Percentiles rank a stretch among this genome's conserved stretches.
These are phyloP conservation scores for Pyrrhia umbra DNA, from an alignment of 2,888 invertebrate species.

Conservation along the genomic window DNA sequence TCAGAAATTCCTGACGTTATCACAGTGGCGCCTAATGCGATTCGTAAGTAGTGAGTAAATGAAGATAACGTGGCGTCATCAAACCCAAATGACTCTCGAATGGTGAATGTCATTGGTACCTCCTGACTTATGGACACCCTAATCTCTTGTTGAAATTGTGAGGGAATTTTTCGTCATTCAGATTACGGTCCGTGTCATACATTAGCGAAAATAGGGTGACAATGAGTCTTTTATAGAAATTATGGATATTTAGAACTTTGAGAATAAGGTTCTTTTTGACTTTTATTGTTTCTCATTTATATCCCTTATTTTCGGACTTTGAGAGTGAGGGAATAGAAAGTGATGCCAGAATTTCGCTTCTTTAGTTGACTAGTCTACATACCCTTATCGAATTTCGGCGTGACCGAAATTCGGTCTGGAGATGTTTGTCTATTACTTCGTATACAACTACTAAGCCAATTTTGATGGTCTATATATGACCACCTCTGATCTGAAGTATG, in stretches of 20 bases:
- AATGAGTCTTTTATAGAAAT: too few relatives aligned
- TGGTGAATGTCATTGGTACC: not conserved
- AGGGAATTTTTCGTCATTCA: not conserved
- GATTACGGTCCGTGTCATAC: not conserved
- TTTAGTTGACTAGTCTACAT: too few relatives aligned
- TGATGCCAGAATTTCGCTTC: too few relatives aligned
- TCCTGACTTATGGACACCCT: not conserved
- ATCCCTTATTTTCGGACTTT: too few relatives aligned
- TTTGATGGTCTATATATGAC: too few relatives aligned
- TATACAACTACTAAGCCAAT: too few relatives aligned
- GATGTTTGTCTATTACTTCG: too few relatives aligned
- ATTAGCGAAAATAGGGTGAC: not conserved
- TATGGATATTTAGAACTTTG: not conserved
- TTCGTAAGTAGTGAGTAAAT: constrained; percentile 6
- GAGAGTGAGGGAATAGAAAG: too few relatives aligned
- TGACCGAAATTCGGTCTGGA: too few relatives aligned
- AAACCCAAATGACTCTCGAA: not conserved
- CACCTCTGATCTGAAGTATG: too few relatives aligned
- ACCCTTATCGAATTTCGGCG: too few relatives aligned
- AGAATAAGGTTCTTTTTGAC: not conserved
- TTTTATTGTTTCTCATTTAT: not conserved
- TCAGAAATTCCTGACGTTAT: constrained; percentile 24
- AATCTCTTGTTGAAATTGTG: not conserved
- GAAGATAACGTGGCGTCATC: not conserved
- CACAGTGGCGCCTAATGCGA: constrained; percentile 2